A percentile compares a stretch with the other conserved stretches of the same genome.
Evolutionary conservation across 92 coral and sea anemone species (phyloP).

Genomic region (Epizoanthus illoricatus): DNA sequence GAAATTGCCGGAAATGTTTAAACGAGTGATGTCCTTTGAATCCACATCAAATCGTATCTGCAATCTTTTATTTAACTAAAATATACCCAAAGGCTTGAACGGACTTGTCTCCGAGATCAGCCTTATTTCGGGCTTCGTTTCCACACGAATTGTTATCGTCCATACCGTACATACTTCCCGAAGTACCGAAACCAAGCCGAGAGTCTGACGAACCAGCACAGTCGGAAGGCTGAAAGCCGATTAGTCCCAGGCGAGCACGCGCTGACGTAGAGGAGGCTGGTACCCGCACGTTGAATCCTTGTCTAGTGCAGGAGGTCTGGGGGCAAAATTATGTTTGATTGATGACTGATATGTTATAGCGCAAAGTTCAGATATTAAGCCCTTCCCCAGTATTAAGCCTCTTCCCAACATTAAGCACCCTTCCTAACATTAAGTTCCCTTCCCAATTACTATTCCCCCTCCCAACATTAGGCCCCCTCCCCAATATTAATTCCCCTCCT

Average conservation of each 20-base stretch:
- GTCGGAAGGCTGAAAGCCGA: slow-evolving; percentile 27
- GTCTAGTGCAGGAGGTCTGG: slow-evolving; percentile 57
- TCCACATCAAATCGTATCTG: too few species aligned
- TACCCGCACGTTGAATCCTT: slow-evolving; percentile 64
- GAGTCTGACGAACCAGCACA: slow-evolving; percentile 42
- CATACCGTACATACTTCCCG: slow-evolving; percentile 50
- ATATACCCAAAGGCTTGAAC: slow-evolving; percentile 47
- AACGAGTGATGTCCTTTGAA: too few species aligned
- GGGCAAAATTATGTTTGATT: not conserved
- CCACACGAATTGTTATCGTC: slow-evolving; percentile 47
- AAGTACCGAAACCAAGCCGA: slow-evolving; percentile 58
- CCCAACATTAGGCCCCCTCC: too few species aligned
- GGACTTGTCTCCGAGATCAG: slow-evolving; percentile 30
- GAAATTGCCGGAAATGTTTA: too few species aligned
- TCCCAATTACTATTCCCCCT: too few species aligned
- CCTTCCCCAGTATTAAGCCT: too few species aligned
- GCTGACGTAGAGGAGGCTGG: not conserved
- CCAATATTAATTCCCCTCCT: too few species aligned
- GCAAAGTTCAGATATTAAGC: not conserved
- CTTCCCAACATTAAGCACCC: too few species aligned
- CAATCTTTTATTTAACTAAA: slow-evolving; percentile 33
- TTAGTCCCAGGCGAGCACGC: slow-evolving; percentile 53
- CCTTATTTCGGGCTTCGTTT: slow-evolving; percentile 41
- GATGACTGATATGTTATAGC: not conserved
- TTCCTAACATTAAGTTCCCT: too few species aligned